phyloP scores from a whole-genome alignment of 53 echinoderm and acorn worm species.

The Echinometra lucunter region DNA sequence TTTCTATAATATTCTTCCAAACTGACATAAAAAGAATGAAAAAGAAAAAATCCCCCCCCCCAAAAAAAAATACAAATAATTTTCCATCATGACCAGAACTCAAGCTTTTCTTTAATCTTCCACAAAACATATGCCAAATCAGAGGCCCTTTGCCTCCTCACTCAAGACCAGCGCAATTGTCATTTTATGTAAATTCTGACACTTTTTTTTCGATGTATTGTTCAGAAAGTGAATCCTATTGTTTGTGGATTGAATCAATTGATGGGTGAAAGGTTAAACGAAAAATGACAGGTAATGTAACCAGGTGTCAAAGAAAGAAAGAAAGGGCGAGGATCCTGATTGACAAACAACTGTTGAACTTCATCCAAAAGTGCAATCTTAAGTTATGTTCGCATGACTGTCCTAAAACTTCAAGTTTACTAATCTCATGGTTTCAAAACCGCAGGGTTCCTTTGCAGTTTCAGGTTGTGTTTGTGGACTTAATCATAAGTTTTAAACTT shows the following conservation, averaged over 20 bases:
- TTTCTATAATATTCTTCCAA: no score
- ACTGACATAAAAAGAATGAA: no score
- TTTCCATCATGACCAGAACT: no score
- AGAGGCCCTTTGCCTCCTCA: neutral
- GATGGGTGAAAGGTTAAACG: neutral
- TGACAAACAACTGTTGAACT: conserved; percentile 34
- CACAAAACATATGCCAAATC: neutral
- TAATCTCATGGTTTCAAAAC: no score
- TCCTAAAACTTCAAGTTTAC: no score
- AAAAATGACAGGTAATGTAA: conserved; percentile 1
- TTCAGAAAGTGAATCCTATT: neutral
- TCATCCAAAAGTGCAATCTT: neutral
- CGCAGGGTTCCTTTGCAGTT: no score
- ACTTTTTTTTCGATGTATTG: neutral
- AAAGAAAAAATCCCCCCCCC: no score
- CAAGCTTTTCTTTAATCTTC: neutral
- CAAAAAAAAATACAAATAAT: no score
- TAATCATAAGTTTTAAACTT: no score
- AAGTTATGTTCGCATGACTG: no score
- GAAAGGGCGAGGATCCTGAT: neutral
- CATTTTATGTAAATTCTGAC: neutral
- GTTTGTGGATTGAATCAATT: conserved; percentile 5
- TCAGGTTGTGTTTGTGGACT: no score
- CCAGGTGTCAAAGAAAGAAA: neutral
- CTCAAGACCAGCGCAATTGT: conserved; percentile 38